A percentile compares a stretch with the other conserved stretches of the same genome.
Evolutionary conservation across 1,140 invertebrate species (phyloP).

Genomic region (Drosophila quadrilineata): DNA sequence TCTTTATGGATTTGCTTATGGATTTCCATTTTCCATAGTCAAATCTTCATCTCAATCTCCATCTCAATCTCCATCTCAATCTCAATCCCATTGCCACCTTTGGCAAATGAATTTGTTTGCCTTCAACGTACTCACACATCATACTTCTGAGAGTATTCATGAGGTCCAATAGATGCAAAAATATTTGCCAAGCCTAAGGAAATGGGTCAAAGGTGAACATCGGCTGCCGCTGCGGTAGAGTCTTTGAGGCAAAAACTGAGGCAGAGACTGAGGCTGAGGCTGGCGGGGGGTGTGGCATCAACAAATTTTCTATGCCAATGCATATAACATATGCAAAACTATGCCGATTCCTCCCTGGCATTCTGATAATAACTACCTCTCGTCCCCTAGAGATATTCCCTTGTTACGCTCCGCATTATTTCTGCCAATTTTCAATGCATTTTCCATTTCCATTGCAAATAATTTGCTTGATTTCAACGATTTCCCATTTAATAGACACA

Average conservation of each 20-base stretch:
- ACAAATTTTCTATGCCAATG: slow-evolving; percentile 62
- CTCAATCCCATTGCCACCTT: background rate
- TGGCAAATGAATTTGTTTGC: slow-evolving; percentile 59
- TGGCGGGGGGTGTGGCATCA: slow-evolving; percentile 22
- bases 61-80: no score
- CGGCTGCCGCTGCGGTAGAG: slow-evolving; percentile 17
- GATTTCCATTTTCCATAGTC: slow-evolving; percentile 15
- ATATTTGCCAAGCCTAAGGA: slow-evolving; percentile 55
- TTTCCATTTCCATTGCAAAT: slow-evolving; percentile 51
- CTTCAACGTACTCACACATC: slow-evolving; percentile 34
- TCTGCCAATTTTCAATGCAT: slow-evolving; percentile 62
- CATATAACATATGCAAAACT: slow-evolving; percentile 56
- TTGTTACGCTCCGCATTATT: slow-evolving; percentile 64
- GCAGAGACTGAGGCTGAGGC: no score
- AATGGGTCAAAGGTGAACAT: slow-evolving; percentile 59
- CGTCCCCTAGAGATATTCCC: slow-evolving; percentile 9
- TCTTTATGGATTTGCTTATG: slow-evolving; percentile 6
- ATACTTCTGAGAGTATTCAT: slow-evolving; percentile 46
- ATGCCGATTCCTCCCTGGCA: background rate
- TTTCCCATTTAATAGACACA: slow-evolving; percentile 55
- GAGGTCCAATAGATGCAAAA: slow-evolving; percentile 50
- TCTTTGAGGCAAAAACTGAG: no score
- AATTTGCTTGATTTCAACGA: slow-evolving; percentile 18
- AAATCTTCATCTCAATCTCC: background rate
- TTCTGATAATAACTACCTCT: no score